Percentiles rank a stretch among this genome's conserved stretches.
Conservation (phyloP, 2,797 vertebrate species). For the Liparis tanakae region DNA sequence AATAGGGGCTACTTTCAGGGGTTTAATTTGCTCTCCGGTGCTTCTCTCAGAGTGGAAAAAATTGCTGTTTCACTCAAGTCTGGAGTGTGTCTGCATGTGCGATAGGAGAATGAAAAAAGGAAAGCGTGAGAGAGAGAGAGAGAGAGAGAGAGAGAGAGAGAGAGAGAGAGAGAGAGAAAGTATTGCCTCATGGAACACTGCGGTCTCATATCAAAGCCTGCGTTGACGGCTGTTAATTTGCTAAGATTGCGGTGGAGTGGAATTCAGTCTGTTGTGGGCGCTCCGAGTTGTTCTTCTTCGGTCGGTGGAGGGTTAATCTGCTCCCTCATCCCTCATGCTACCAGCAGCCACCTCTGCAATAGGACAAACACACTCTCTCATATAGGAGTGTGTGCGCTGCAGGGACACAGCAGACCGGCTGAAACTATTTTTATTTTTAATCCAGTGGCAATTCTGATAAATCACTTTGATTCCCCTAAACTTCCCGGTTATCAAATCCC, state of each 20-base stretch:
- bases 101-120: slow-evolving; percentile 37
- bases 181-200: slow-evolving; percentile 55
- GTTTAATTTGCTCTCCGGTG: slow-evolving; percentile 49
- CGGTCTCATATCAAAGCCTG: slow-evolving; percentile 70
- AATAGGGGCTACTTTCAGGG: slow-evolving; percentile 44
- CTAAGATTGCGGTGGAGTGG: slow-evolving; percentile 66
- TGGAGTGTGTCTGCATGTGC: slow-evolving; percentile 56
- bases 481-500: background rate
- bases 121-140: slow-evolving; percentile 57
- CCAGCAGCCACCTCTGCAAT: slow-evolving; percentile 64
- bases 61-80: slow-evolving; percentile 56
- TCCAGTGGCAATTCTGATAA: background rate
- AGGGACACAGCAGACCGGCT: slow-evolving; percentile 21
- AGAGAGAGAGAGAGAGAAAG: slow-evolving; percentile 59
- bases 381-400: slow-evolving; percentile 20
- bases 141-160: slow-evolving; percentile 60
- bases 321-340: slow-evolving; percentile 75
- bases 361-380: slow-evolving; percentile 45
- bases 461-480: background rate
- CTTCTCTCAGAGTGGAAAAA: slow-evolving; percentile 53
- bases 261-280: slow-evolving; percentile 55
- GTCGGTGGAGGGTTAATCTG: slow-evolving; percentile 58
- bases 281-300: slow-evolving; percentile 28
- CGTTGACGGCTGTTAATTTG: slow-evolving; percentile 71
- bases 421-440: background rate